These are phyloP conservation scores for Leptoclinus maculatus DNA, from an alignment of 2,797 vertebrate species.

Conservation along the genomic window DNA sequence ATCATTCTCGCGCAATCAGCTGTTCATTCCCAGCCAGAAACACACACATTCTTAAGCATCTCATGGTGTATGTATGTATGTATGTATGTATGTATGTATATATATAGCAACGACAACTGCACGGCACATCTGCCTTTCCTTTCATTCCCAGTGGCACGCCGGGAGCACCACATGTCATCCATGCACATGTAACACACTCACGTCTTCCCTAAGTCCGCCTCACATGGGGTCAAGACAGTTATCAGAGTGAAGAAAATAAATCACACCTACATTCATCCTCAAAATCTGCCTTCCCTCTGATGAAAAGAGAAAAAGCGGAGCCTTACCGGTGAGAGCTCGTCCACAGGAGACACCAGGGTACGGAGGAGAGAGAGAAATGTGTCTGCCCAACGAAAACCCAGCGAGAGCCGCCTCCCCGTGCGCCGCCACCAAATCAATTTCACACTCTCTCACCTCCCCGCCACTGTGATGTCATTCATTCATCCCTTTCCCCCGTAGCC, in stretches of 20 bases:
- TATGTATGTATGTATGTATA: conserved; percentile 71
- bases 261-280: background rate
- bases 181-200: conserved; percentile 28
- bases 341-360: conserved; percentile 59
- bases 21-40: conserved; percentile 64
- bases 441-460: conserved; percentile 93
- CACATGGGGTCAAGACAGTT: conserved; percentile 35
- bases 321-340: conserved; percentile 76
- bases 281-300: conserved; percentile 18
- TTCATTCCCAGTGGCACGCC: conserved; percentile 54
- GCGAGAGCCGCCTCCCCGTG: conserved; percentile 83
- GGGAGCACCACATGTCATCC: conserved; percentile 45
- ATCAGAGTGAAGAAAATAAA: conserved; percentile 3
- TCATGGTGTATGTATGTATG: conserved; percentile 16
- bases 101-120: conserved; percentile 84
- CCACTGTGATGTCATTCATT: conserved; percentile 93
- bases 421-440: conserved; percentile 93
- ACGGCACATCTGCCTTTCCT: conserved; percentile 77
- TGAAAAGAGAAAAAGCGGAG: conserved; percentile 39
- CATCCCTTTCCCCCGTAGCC: conserved; percentile 90
- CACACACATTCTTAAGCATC: conserved; percentile 62
- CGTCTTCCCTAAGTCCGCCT: conserved; percentile 5
- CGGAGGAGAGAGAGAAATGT: conserved; percentile 59
- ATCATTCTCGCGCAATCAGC: conserved; percentile 62
- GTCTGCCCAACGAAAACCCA: conserved; percentile 77